phyloP scores from a whole-genome alignment of 2,888 invertebrate species.

The Orgyia antiqua region DNA sequence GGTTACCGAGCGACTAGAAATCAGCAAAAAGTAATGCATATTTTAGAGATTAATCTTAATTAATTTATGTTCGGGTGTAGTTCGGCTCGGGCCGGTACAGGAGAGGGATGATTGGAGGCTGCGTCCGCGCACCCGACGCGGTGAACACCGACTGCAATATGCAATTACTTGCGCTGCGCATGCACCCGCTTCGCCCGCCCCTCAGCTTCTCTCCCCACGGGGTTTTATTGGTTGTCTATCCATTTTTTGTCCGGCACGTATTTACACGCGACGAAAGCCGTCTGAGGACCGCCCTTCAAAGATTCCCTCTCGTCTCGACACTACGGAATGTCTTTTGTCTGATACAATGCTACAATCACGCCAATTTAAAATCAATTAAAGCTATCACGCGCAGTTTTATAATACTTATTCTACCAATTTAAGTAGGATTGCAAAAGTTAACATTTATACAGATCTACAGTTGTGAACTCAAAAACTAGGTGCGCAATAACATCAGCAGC shows the following conservation, averaged over 20 bases:
- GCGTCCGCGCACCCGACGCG: conserved; percentile 73
- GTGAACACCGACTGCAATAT: conserved; percentile 64
- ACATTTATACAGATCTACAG: conserved; percentile 6
- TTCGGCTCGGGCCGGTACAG: conserved; percentile 18
- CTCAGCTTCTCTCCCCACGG: conserved; percentile 66
- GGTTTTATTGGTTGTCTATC: conserved; percentile 73
- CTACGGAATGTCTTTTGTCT: conserved; percentile 63
- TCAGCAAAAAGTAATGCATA: no score
- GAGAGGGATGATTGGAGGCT: conserved; percentile 44
- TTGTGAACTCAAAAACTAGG: conserved; percentile 48
- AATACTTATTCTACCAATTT: conserved; percentile 1
- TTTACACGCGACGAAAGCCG: conserved; percentile 69
- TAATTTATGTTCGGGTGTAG: conserved; percentile 19
- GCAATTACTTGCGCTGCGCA: conserved; percentile 57
- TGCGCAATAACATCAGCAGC: conserved; percentile 60
- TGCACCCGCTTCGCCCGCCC: conserved; percentile 69
- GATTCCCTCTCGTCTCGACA: conserved; percentile 62
- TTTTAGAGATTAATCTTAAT: conserved; percentile 36
- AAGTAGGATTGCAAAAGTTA: conserved; percentile 1
- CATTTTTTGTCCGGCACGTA: conserved; percentile 67
- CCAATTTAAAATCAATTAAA: conserved; percentile 22
- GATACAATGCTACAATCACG: conserved; percentile 33
- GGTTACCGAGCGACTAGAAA: no score
- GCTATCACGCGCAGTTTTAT: conserved; percentile 2
- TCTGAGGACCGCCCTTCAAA: conserved; percentile 61